These are phyloP conservation scores for Hyperopisus bebe DNA, from an alignment of 2,113 vertebrate genomes.

Conservation along the genomic window DNA sequence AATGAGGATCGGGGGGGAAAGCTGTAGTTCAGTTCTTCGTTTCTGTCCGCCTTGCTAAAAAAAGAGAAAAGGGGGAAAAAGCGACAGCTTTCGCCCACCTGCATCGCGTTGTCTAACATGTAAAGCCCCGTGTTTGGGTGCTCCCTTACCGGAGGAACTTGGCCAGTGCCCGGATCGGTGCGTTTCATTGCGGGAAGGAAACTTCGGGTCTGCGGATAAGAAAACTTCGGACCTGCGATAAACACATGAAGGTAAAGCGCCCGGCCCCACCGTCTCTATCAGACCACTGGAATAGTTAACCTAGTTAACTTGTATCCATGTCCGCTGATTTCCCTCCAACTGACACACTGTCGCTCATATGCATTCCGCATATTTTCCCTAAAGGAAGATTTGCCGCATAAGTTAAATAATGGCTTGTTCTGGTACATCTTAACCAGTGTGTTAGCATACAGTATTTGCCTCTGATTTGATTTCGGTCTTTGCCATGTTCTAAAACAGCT, in stretches of 20 bases:
- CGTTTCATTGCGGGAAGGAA: background rate
- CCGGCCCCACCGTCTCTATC: background rate
- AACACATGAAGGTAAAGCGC: conserved; percentile 6
- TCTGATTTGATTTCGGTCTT: background rate
- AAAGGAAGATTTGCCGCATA: background rate
- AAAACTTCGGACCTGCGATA: background rate
- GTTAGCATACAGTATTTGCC: background rate
- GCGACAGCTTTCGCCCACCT: conserved; percentile 38
- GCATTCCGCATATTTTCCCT: background rate
- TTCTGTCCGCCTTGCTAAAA: conserved; percentile 41
- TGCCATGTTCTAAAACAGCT: background rate
- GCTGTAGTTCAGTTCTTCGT: conserved; percentile 4
- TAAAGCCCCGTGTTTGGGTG: background rate
- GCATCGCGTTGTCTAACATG: conserved; percentile 19
- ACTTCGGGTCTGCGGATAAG: background rate
- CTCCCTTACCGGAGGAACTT: background rate
- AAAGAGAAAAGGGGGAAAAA: conserved; percentile 48
- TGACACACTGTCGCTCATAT: background rate
- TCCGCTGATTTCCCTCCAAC: background rate
- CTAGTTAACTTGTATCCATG: background rate
- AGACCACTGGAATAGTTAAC: background rate
- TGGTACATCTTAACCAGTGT: background rate
- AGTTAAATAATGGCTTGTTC: background rate
- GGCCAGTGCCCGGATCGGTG: too few species aligned
- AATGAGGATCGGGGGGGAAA: conserved; percentile 16